Percentiles rank a stretch among this genome's conserved stretches.
Conservation (phyloP, 92 coral and sea anemone genomes). For the Epizoanthus illoricatus region DNA sequence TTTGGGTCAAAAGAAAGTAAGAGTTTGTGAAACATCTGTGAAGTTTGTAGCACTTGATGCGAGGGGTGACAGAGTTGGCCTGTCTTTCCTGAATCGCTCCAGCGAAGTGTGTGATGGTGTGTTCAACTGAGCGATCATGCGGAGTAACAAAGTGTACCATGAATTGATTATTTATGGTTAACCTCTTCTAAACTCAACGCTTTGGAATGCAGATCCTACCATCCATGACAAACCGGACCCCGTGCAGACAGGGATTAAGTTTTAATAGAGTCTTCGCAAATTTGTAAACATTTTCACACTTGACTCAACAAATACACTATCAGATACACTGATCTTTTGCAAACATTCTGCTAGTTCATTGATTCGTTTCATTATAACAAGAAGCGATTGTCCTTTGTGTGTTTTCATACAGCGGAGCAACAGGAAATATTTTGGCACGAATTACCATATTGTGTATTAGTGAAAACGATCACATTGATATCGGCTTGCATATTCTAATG, state of each 20-base stretch:
- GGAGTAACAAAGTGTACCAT: slow-evolving; percentile 7
- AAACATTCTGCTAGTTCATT: slow-evolving; percentile 32
- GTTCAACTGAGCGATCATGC: slow-evolving; percentile 40
- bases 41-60: not conserved
- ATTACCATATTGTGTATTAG: slow-evolving; percentile 7
- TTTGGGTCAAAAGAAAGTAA: slow-evolving; percentile 1
- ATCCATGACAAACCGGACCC: slow-evolving; percentile 11
- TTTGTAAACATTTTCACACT: slow-evolving; percentile 30
- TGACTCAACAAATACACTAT: slow-evolving; percentile 3
- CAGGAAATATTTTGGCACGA: slow-evolving; percentile 8
- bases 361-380: slow-evolving; percentile 17
- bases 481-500: not conserved
- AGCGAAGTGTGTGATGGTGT: slow-evolving; percentile 35
- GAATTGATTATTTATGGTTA: slow-evolving; percentile 18
- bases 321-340: slow-evolving; percentile 21
- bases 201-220: slow-evolving; percentile 40
- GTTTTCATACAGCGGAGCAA: slow-evolving; percentile 10
- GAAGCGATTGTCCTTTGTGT: not conserved
- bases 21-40: not conserved
- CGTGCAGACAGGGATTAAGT: slow-evolving; percentile 1
- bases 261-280: slow-evolving; percentile 30
- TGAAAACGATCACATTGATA: not conserved
- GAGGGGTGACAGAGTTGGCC: not conserved
- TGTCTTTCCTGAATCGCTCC: slow-evolving; percentile 31
- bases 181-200: slow-evolving; percentile 35